Evolutionary conservation across 1,140 invertebrate species (phyloP).

Genomic region (Apis mellifera): Amel_HAv3.1 CM009945.2:2112501-2113000

Average conservation of each 20-base stretch:
- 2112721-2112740: neutral
- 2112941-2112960: neutral
- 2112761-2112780: neutral
- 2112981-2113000: neutral
- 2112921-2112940: constrained; percentile 6
- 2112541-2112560: neutral
- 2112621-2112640: neutral
- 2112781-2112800: neutral
- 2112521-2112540: too few relatives aligned
- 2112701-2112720: neutral
- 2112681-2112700: neutral
- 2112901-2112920: constrained; percentile 12
- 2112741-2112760: neutral
- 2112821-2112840: neutral
- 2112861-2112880: constrained; percentile 3
- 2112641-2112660: neutral
- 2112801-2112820: neutral
- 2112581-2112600: too few relatives aligned
- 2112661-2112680: neutral
- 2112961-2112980: neutral
- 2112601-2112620: neutral
- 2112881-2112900: constrained; percentile 6
- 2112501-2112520: too few relatives aligned
- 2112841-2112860: neutral
- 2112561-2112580: neutral